Percentiles rank a stretch among this genome's conserved stretches.
These are phyloP conservation scores for Watsonalla binaria DNA, from an alignment of 2,888 invertebrate genomes.

Conservation along the genomic window DNA sequence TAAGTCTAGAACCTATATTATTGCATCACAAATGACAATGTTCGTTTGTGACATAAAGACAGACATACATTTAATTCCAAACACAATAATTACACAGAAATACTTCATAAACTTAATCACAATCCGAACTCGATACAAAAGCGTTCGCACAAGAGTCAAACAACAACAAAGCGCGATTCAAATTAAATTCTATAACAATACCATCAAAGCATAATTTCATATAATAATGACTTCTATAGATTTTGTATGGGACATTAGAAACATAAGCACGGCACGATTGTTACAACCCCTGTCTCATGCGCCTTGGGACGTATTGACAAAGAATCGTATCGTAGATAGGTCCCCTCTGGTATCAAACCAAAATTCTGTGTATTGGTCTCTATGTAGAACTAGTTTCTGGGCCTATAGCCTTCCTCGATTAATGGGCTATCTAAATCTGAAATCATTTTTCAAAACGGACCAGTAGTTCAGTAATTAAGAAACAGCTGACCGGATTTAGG, in stretches of 20 bases:
- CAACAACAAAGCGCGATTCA: neutral
- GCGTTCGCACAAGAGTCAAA: neutral
- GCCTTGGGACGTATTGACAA: constrained; percentile 42
- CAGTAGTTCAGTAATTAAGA: too few relatives aligned
- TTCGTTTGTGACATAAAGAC: too few relatives aligned
- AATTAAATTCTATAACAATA: neutral
- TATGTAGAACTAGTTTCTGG: too few relatives aligned
- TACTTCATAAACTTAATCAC: neutral
- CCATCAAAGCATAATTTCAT: constrained; percentile 1
- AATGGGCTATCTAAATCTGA: too few relatives aligned
- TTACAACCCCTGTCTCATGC: constrained; percentile 31
- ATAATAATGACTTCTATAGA: constrained; percentile 22
- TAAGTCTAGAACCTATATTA: too few relatives aligned
- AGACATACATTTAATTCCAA: neutral
- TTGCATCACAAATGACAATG: too few relatives aligned
- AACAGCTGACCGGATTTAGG: too few relatives aligned
- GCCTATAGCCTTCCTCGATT: too few relatives aligned
- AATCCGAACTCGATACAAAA: neutral
- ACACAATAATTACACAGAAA: neutral
- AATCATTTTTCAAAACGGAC: too few relatives aligned
- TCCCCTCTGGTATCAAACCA: too few relatives aligned
- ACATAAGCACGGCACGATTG: constrained; percentile 47
- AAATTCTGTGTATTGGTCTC: too few relatives aligned
- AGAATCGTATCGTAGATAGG: constrained; percentile 34
- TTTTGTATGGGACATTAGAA: constrained; percentile 44